These are phyloP conservation scores for Leucopsar rothschildi DNA, from an alignment of 2,113 vertebrate genomes.

Conservation along the genomic window DNA sequence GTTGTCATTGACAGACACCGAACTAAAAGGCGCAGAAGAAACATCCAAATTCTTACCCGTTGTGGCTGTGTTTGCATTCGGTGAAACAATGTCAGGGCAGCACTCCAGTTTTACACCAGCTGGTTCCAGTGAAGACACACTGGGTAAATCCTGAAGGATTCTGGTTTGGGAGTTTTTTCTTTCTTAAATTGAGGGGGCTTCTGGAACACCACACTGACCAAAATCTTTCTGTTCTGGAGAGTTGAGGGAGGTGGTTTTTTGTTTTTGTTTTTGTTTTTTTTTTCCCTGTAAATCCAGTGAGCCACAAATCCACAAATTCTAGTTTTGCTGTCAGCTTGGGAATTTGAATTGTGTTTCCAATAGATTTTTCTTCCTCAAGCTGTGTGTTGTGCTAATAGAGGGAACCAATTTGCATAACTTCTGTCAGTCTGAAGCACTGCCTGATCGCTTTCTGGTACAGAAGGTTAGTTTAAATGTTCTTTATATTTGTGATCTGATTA, in stretches of 20 bases:
- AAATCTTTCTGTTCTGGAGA: not conserved
- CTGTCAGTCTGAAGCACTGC: not conserved
- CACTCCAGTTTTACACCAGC: not conserved
- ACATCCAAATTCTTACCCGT: not conserved
- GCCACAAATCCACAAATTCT: not conserved
- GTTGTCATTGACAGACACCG: fast-evolving
- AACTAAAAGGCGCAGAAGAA: not conserved
- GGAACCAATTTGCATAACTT: not conserved
- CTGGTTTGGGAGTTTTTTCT: not conserved
- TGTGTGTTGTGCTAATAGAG: not conserved
- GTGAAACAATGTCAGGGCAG: not conserved
- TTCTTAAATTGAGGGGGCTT: not conserved
- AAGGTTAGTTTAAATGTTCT: not conserved
- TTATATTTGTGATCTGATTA: not conserved
- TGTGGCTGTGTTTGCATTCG: not conserved
- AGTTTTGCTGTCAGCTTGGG: not conserved
- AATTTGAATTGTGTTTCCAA: not conserved
- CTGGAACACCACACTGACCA: not conserved
- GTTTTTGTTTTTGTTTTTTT: fast-evolving
- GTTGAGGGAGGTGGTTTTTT: fast-evolving
- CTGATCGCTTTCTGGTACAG: not conserved
- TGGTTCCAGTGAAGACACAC: not conserved
- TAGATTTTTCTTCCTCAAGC: not conserved
- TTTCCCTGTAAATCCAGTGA: fast-evolving
- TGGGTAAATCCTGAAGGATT: fast-evolving